Evolutionary conservation across 1,140 invertebrate species (phyloP).

Genomic region (Oncopeltus fasciatus): DNA sequence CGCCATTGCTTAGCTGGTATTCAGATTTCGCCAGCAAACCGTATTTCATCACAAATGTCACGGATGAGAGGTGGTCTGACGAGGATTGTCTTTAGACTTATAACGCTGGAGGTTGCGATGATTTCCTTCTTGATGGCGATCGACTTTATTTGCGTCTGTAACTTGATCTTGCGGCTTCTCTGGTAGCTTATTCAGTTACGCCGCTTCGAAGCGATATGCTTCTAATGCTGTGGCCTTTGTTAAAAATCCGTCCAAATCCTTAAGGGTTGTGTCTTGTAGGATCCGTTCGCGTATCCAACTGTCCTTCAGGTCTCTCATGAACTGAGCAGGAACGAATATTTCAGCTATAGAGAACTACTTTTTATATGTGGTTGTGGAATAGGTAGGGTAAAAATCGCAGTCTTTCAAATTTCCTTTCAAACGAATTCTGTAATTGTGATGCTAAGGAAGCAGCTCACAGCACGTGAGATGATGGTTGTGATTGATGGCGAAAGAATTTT

Average conservation of each 20-base stretch:
- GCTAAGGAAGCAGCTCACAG: neutral
- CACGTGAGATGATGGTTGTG: neutral
- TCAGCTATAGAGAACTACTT: neutral
- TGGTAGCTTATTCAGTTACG: too few species aligned
- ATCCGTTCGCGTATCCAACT: constrained; percentile 1
- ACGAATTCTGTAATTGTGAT: neutral
- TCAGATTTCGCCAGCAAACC: too few species aligned
- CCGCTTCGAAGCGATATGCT: neutral
- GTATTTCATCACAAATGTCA: neutral
- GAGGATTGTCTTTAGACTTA: neutral
- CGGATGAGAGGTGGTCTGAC: neutral
- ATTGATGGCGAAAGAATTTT: neutral
- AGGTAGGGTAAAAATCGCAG: constrained; percentile 1
- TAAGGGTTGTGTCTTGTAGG: neutral
- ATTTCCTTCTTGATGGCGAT: neutral
- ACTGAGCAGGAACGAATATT: neutral
- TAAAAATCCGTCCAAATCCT: neutral
- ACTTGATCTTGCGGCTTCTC: neutral
- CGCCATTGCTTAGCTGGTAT: too few species aligned
- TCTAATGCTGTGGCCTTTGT: neutral
- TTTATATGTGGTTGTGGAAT: too few species aligned
- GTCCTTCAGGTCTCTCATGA: constrained; percentile 1
- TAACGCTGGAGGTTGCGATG: neutral
- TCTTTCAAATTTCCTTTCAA: neutral
- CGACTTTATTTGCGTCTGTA: neutral